phyloP scores from a whole-genome alignment of 2,888 invertebrate genomes.

The Psylliodes chrysocephalus region DNA sequence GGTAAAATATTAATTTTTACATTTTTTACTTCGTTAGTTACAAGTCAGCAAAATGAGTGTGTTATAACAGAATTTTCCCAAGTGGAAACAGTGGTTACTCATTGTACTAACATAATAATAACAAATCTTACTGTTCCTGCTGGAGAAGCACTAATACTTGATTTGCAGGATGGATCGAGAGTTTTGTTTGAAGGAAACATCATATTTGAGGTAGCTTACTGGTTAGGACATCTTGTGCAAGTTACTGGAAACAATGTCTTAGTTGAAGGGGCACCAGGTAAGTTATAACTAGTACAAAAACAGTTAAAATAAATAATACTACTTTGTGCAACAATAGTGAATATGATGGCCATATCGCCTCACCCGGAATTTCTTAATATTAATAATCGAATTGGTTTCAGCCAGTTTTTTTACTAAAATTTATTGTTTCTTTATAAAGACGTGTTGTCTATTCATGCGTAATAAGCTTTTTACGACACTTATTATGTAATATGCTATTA shows the following conservation, averaged over 20 bases:
- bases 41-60: constrained; percentile 3
- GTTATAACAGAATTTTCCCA: constrained; percentile 11
- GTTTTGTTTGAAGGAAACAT: constrained; percentile 26
- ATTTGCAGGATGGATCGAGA: constrained; percentile 21
- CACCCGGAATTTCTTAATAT: too few species aligned
- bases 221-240: constrained; percentile 14
- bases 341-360: too few species aligned
- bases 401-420: background rate
- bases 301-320: background rate
- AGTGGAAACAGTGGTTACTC: background rate
- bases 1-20: background rate
- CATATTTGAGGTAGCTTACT: constrained; percentile 11
- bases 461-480: too few species aligned
- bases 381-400: too few species aligned
- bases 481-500: too few species aligned
- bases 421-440: too few species aligned
- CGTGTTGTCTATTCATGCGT: too few species aligned
- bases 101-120: constrained; percentile 19
- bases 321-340: too few species aligned
- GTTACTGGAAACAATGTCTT: constrained; percentile 15
- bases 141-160: constrained; percentile 1
- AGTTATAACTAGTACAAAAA: too few species aligned
- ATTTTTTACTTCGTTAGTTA: background rate
- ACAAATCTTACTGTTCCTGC: constrained; percentile 24
- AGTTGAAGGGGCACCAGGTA: constrained; percentile 26